phyloP scores from a whole-genome alignment of 2,888 invertebrate species.

The Drosophila ustulata region DNA sequence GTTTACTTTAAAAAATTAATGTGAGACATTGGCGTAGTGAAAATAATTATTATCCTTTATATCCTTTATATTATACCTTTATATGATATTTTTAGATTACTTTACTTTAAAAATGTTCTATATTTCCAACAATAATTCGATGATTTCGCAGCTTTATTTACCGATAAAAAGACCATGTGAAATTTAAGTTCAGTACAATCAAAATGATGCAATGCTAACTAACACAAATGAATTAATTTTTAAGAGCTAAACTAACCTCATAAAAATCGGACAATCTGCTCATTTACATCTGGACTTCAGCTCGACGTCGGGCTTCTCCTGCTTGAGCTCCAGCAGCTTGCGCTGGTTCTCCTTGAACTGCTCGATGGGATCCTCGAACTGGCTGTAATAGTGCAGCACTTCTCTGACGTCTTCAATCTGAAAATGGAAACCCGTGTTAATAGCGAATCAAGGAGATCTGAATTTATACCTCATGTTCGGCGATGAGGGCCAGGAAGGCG shows the following conservation, averaged over 20 bases:
- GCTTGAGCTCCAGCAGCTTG: constrained; percentile 89
- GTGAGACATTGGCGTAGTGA: too few species aligned
- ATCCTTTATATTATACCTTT: too few species aligned
- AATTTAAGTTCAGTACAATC: neutral
- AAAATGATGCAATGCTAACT: neutral
- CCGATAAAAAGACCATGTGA: neutral
- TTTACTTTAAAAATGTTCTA: too few species aligned
- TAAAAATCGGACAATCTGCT: neutral
- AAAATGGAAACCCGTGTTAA: neutral
- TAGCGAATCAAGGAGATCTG: neutral
- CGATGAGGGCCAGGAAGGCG: constrained; percentile 95
- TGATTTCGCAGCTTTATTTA: too few species aligned
- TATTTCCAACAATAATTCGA: too few species aligned
- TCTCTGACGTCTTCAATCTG: constrained; percentile 97
- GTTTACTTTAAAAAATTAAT: too few species aligned
- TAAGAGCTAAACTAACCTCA: neutral
- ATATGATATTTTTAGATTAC: too few species aligned
- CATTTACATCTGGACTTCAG: neutral
- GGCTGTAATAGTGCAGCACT: constrained; percentile 95
- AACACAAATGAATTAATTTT: neutral
- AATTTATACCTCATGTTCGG: constrained; percentile 86
- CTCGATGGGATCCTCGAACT: constrained; percentile 96
- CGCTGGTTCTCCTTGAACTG: constrained; percentile 97
- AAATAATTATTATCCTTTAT: too few species aligned
- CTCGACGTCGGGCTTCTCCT: constrained; percentile 83